Base-by-base conservation (phyloP, 2,888 invertebrate species). In the Thecophora atra region DNA sequence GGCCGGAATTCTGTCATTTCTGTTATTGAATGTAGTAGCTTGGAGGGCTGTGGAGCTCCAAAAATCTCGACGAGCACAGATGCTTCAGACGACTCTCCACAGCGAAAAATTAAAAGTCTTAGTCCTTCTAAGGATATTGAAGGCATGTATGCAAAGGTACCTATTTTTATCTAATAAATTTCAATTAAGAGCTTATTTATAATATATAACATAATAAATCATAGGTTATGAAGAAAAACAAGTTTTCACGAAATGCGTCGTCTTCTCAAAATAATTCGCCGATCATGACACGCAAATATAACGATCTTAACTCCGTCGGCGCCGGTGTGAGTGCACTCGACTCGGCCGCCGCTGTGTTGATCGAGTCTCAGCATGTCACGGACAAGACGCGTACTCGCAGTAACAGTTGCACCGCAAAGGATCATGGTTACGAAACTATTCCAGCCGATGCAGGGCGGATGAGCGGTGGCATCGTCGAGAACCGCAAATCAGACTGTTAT, bases 81-180 rank as follows among this genome's bases (percentile, higher is more conserved):
- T 64, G 2, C 54, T 71, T 74, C 70, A 52, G 82, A 82, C 21
- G 72, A 75, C 51, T 81, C 83, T n/a, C 81, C 84, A 1, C 84
- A 83, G 54, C 65, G 62, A 42, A 66, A 88, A 86, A 78, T 86
- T 84, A 81, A 87, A 87, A 81, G 86, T 83, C 79, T 88, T 62
- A 90, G 90, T 81, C 90, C 90, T 0, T 88, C 90, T 26, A 90
- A 91, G 76, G 93, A 93, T 78, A 87, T 95, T n/a, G 95, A 95
- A 79, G 95, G 94, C 80, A 93, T 96, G 91, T 96, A 96, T 84
- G 95, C 95, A 2, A 96, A 95, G 88, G 95, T 95, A 24, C 26
- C 7, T 2, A 37, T 37, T 37, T 11, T 11, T 11, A 37, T 6
- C 37, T 11, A 37, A 37, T 37, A 37, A 37, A 37, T 37, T 37